These are phyloP conservation scores for Marronus borbonicus DNA, from an alignment of 2,888 invertebrate species.

Conservation along the genomic window DNA sequence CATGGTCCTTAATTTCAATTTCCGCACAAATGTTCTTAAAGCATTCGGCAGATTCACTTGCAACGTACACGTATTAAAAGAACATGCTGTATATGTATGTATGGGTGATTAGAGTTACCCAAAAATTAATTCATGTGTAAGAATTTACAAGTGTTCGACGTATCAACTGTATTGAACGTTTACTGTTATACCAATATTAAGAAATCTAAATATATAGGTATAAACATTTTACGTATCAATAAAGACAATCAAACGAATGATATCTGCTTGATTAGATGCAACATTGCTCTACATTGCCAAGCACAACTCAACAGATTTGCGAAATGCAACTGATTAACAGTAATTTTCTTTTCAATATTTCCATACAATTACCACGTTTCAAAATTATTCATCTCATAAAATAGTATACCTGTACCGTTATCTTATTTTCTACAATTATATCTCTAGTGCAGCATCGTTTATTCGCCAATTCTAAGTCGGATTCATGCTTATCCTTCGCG, in stretches of 20 bases:
- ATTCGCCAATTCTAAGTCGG: not conserved
- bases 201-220: not conserved
- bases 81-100: too few relatives aligned
- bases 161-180: not conserved
- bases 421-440: constrained; percentile 26
- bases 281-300: not conserved
- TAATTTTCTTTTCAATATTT: constrained; percentile 14
- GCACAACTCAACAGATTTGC: constrained; percentile 1
- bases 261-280: not conserved
- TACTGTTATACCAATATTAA: not conserved
- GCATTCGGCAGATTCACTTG: too few relatives aligned
- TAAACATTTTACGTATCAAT: not conserved
- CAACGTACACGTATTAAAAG: too few relatives aligned
- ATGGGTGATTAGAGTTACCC: too few relatives aligned
- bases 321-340: constrained; percentile 12
- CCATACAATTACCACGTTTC: constrained; percentile 3
- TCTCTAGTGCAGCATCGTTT: not conserved
- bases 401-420: constrained; percentile 22
- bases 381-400: constrained; percentile 2
- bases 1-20: too few relatives aligned
- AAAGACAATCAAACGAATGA: not conserved
- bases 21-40: too few relatives aligned
- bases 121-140: too few relatives aligned
- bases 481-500: not conserved
- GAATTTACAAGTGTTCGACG: too few relatives aligned